phyloP scores from a whole-genome alignment of 2,797 vertebrate genomes.

The Gouania willdenowi region DNA sequence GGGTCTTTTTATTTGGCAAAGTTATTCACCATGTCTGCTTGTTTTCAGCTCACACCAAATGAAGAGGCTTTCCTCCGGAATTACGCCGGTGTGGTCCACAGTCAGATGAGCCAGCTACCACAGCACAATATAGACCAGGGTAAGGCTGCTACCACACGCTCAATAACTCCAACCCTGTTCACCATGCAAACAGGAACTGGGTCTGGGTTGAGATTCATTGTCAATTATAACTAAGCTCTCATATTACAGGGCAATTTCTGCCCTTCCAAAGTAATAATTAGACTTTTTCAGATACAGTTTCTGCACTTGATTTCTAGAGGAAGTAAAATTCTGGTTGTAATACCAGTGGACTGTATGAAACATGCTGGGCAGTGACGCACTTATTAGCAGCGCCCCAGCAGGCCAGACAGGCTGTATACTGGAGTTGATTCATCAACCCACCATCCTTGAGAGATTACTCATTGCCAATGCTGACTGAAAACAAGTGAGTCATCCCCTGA shows the following conservation, averaged over 20 bases:
- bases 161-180: neutral
- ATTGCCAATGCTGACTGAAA: slow-evolving; percentile 32
- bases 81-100: slow-evolving; percentile 93
- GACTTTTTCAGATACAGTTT: too few species aligned
- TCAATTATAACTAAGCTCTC: neutral
- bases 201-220: neutral
- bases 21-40: neutral
- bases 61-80: slow-evolving; percentile 97
- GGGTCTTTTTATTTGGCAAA: too few species aligned
- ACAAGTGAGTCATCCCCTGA: slow-evolving; percentile 36
- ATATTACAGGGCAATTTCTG: too few species aligned
- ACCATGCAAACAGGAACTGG: too few species aligned
- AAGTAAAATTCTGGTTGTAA: too few species aligned
- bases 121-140: slow-evolving; percentile 98
- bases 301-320: too few species aligned
- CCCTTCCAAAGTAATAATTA: too few species aligned
- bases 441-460: slow-evolving; percentile 35
- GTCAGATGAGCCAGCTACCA: slow-evolving; percentile 97
- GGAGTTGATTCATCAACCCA: slow-evolving; percentile 21
- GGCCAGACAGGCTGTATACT: slow-evolving; percentile 2
- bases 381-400: slow-evolving; percentile 2
- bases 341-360: too few species aligned
- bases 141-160: slow-evolving; percentile 50
- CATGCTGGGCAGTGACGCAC: too few species aligned
- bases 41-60: slow-evolving; percentile 86